Base-by-base conservation (phyloP, 1,140 invertebrate species). In the Drosophila ironensis region DNA sequence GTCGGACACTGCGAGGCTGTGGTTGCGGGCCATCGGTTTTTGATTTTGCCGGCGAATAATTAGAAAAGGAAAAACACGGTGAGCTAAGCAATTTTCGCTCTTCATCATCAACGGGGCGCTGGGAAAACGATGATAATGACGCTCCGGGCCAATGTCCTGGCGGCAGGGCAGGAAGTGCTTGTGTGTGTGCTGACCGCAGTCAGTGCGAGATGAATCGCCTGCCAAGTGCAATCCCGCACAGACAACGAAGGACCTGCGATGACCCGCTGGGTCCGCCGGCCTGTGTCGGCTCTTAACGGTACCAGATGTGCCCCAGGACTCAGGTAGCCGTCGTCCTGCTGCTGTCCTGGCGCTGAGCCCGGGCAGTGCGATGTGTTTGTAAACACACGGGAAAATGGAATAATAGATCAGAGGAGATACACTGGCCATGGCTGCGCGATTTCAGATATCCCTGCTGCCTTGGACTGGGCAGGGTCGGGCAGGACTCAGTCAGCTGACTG, bases 361-460 rank as follows among this genome's bases (percentile, higher is more conserved):
- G 40, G 33, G 24, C 45, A n/a, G n/a, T 47, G 64, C 74, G 80
- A 80, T 86, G 80, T 84, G 78, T 84, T 84, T 84, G 78, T 84
- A 84, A 84, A 84, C 78, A 84, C 70, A 48, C 47, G 71, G n/a
- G 70, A 71, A 84, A 84, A 86, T 86, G 40, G 56, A 78, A 84
- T 80, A 84, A 84, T 84, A 74, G 80, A 86, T 82, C 80, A 86
- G 67, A 63, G 77, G 86, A 78, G 12, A 12, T 46, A 8, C 59
- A 61, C 22, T n/a, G n/a, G 19, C 0, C 28, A 30, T 30, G 28
- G 3, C 2, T 22, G 20, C 20, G 20, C 2, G 20, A 22, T 2
- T 22, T 22, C 20, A 22, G 20, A 22, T 22, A 22, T n/a, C n/a
- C n/a, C n/a, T n/a, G n/a, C n/a, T n/a, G n/a, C n/a, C n/a, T n/a